A percentile compares a stretch with the other conserved stretches of the same genome.
These are phyloP conservation scores for Neria commutata DNA, from an alignment of 2,888 invertebrate species.

Conservation along the genomic window DNA sequence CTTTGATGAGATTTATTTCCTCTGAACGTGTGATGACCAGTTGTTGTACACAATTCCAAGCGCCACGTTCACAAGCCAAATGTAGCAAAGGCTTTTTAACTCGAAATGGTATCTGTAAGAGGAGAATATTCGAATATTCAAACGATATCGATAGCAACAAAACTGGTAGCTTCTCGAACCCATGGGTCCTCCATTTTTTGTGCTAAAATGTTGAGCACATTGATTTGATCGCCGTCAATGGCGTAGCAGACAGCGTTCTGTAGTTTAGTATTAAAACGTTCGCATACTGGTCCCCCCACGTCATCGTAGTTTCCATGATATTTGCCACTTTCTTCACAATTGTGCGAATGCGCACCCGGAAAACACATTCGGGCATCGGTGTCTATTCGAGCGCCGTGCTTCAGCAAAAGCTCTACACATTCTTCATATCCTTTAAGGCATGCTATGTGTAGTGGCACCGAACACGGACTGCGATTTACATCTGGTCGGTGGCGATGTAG, in stretches of 20 bases:
- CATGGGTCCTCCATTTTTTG: slow-evolving; percentile 75
- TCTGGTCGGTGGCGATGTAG: slow-evolving; percentile 69
- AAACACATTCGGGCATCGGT: slow-evolving; percentile 78
- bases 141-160: too few species aligned
- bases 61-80: slow-evolving; percentile 73
- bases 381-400: slow-evolving; percentile 74
- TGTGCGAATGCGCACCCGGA: slow-evolving; percentile 73
- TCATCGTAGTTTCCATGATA: slow-evolving; percentile 65
- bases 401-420: slow-evolving; percentile 71
- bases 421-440: slow-evolving; percentile 74
- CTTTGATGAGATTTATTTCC: slow-evolving; percentile 74
- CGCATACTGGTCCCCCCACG: slow-evolving; percentile 60
- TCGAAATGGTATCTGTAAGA: slow-evolving; percentile 63
- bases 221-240: slow-evolving; percentile 75
- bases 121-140: neutral
- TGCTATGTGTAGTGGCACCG: slow-evolving; percentile 76
- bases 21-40: slow-evolving; percentile 69
- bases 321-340: slow-evolving; percentile 73
- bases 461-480: slow-evolving; percentile 75
- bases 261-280: slow-evolving; percentile 64
- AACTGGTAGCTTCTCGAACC: slow-evolving; percentile 61
- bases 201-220: slow-evolving; percentile 70
- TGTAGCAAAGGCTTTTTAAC: slow-evolving; percentile 70
- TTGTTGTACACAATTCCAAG: slow-evolving; percentile 75
- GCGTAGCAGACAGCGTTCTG: slow-evolving; percentile 76